A percentile compares a stretch with the other conserved stretches of the same genome.
Evolutionary conservation across 2,113 vertebrate species (phyloP).

Genomic region (Orcinus orca): DNA sequence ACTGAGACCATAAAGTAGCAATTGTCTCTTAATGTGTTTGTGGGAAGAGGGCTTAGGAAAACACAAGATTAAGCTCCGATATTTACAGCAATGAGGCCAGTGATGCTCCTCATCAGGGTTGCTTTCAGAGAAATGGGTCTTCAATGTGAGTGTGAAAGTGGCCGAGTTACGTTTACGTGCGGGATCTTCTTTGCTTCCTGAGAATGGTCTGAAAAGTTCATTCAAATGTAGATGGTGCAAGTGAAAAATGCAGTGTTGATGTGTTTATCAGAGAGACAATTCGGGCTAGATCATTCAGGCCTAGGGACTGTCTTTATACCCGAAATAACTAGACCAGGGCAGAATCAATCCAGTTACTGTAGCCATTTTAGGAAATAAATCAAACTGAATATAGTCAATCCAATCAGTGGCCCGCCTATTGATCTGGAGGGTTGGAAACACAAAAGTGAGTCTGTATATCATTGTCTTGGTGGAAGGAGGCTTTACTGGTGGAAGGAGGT

Average conservation of each 20-base stretch:
- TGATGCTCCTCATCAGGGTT: not conserved
- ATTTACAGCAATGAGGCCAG: not conserved
- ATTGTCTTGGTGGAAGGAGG: not conserved
- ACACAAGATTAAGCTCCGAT: not conserved
- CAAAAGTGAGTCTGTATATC: not conserved
- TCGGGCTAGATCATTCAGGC: not conserved
- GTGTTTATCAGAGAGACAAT: not conserved
- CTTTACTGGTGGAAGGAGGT: too few species aligned
- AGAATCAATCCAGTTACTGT: not conserved
- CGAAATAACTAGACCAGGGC: not conserved
- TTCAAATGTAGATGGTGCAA: not conserved
- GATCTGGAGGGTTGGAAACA: not conserved
- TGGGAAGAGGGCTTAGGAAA: not conserved
- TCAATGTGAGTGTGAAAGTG: not conserved
- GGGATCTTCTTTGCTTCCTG: not conserved
- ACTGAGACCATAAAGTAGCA: not conserved
- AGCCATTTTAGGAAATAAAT: constrained; percentile 20
- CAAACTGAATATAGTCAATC: not conserved
- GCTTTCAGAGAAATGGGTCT: not conserved
- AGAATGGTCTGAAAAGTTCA: not conserved
- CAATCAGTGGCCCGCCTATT: not conserved
- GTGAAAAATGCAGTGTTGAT: not conserved
- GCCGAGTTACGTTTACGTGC: not conserved
- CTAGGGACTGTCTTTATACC: not conserved
- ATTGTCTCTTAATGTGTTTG: not conserved